Base-by-base conservation (phyloP, 1,140 invertebrate genomes). In the Protaetia brevitarsis region DNA sequence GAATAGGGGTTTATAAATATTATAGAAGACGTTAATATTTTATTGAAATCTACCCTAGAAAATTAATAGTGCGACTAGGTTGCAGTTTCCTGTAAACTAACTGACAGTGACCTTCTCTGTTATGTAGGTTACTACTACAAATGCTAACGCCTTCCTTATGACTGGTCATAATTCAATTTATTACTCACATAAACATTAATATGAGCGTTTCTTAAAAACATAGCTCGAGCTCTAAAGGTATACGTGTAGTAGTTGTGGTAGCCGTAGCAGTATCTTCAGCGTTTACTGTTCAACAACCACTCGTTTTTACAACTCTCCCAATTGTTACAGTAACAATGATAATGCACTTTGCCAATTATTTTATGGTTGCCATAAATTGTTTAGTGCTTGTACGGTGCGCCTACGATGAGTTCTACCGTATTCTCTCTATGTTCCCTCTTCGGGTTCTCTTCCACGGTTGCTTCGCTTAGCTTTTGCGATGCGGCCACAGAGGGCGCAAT, bases 141-240 rank as follows among this genome's bases (percentile, higher is more conserved):
- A 51, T 23, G 41, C 57, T 59, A 10, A 13, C 26, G 57, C 11
- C 29, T 59, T 29, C 57, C 26, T 59, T 59, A 59, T 30, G 57
- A 10, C 57, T 31, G 16, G 57, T 28, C 57, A 59, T 59, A 59
- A 59, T 59, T 59, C 57, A 31, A 59, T 59, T 59, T 59, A 59
- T 59, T 59, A 59, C 57, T 29, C 57, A 31, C 57, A 59, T 59
- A 59, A 59, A 59, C 57, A 31, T 59, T 59, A 59, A 59, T 59
- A 59, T 59, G 29, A 59, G 27, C 57, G 57, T 59, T 59, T 59
- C 57, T 59, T 59, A 59, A 59, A 59, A 59, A 51, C 41, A 51
- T 51, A 51, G 41, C 41, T 23, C 41, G 41, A 34, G 31, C 8
- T 16, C 16, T 51, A 19, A 6, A 51, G 41, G 41, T 51, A 19